Evolutionary conservation across 2,113 vertebrate species (phyloP).

Genomic region (Gulo gulo): DNA sequence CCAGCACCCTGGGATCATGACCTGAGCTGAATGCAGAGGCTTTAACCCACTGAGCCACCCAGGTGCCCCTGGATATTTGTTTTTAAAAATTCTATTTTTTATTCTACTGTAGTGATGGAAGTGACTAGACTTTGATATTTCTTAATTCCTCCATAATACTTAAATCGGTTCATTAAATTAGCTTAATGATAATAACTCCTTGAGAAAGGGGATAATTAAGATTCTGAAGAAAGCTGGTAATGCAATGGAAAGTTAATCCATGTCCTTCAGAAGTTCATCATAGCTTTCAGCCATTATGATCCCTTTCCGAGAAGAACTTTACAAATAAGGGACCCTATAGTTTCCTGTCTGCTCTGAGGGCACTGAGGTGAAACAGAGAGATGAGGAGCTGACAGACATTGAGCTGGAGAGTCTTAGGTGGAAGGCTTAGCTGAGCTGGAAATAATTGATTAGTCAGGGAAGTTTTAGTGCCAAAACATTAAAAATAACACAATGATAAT

Average conservation of each 20-base stretch:
- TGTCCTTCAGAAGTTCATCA: background rate
- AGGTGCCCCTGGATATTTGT: background rate
- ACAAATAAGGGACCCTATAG: background rate
- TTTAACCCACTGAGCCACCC: too few species aligned
- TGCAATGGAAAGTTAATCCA: background rate
- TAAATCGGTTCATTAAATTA: slow-evolving; percentile 11
- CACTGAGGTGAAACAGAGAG: background rate
- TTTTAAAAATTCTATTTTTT: background rate
- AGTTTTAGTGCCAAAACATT: slow-evolving; percentile 62
- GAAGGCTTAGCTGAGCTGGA: slow-evolving; percentile 57
- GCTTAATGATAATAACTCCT: background rate
- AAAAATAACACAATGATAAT: slow-evolving; percentile 68
- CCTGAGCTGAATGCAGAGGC: too few species aligned
- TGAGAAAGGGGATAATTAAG: background rate
- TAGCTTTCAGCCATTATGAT: background rate
- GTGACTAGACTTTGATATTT: background rate
- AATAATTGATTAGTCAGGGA: slow-evolving; percentile 71
- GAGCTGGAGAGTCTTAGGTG: slow-evolving; percentile 16
- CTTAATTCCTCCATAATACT: background rate
- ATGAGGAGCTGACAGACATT: background rate
- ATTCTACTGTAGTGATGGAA: background rate
- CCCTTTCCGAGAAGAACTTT: background rate
- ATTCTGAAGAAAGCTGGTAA: background rate
- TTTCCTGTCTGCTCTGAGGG: background rate
- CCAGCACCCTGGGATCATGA: too few species aligned